Base-by-base conservation (phyloP, 2,113 vertebrate genomes). In the Leptobrachium ailaonicum region DNA sequence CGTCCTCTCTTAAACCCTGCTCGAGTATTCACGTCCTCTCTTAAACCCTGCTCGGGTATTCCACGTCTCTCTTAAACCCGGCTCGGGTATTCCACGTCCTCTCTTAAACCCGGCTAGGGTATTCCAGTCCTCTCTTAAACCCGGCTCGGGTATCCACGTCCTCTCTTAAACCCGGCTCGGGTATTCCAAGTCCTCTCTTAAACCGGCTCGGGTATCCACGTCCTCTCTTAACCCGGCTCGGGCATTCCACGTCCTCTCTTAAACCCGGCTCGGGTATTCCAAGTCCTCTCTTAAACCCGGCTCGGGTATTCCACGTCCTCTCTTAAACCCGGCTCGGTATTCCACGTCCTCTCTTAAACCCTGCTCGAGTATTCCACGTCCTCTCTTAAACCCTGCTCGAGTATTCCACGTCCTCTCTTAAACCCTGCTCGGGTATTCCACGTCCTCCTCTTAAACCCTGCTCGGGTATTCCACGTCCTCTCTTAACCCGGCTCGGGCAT, bases 81-180 rank as follows among this genome's bases (percentile, higher is more conserved):
- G 83, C 72, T 83, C 83, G 85, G 20, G 60, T 20, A 20, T 43
- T 11, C 20, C 20, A 32, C 20, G 7, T 86, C 83, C 56, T 84
- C 83, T 82, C 11, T 0, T 0, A 71, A 77, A 84, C 66, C 82
- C 71, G 78, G 83, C 72, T 83, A 83, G 85, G 40, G 56, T 41
- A 20, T 43, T 11, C 20, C 20, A 32, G 7, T 86, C 83, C 62
- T 84, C 83, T 82, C 11, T 0, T 0, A 70, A 76, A 84, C 68
- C 82, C 71, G 78, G 83, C 72, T 83, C 83, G 85, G 41, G 60
- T 40, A 20, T 8, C 0, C 10, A 77, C 47, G 5, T 86, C 75
- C 41, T 91, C 90, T n/a, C n/a, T 0, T 0, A 71, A 77, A 84
- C 66, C 82, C 71, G 78, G 83, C 72, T 83, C 83, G 85, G 20